Conservation (phyloP, 2,888 invertebrate genomes). For the Lasioglossum villosulum region DNA sequence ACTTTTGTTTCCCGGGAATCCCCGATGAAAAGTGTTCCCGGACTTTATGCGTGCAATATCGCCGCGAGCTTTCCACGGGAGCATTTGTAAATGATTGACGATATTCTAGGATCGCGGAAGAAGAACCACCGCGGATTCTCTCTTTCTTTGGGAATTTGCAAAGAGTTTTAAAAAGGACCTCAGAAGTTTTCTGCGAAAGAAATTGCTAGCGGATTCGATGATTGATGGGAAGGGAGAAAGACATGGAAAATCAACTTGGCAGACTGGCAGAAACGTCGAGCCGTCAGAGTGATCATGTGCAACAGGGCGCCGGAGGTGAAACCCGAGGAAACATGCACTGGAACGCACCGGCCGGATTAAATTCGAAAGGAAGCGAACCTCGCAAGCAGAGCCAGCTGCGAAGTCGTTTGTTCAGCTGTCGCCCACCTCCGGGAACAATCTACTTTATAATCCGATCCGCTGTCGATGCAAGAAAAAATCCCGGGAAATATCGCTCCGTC, state of each 20-base stretch:
- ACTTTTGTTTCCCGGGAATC: conserved; percentile 24
- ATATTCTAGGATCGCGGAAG: not conserved
- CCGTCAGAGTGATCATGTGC: not conserved
- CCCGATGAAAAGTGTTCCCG: not conserved
- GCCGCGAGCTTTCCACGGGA: not conserved
- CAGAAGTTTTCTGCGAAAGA: not conserved
- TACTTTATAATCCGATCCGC: conserved; percentile 42
- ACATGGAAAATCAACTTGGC: not conserved
- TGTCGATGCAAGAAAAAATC: conserved; percentile 13
- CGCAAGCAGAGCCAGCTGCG: conserved; percentile 2
- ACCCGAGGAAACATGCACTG: conserved; percentile 25
- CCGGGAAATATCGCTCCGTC: not conserved
- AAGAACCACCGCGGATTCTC: not conserved
- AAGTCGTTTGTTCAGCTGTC: conserved; percentile 38
- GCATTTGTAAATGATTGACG: not conserved
- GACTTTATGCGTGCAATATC: not conserved
- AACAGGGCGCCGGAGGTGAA: conserved; percentile 14
- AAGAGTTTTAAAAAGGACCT: not conserved
- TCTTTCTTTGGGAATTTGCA: not conserved
- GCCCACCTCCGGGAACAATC: conserved; percentile 17
- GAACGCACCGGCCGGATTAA: conserved; percentile 15
- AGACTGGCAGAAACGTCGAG: not conserved
- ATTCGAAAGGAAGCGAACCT: conserved; percentile 18
- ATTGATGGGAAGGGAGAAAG: not conserved
- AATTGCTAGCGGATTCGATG: not conserved